These are phyloP conservation scores for Antheraea assamensis DNA, from an alignment of 2,888 invertebrate species.

Conservation along the genomic window DNA sequence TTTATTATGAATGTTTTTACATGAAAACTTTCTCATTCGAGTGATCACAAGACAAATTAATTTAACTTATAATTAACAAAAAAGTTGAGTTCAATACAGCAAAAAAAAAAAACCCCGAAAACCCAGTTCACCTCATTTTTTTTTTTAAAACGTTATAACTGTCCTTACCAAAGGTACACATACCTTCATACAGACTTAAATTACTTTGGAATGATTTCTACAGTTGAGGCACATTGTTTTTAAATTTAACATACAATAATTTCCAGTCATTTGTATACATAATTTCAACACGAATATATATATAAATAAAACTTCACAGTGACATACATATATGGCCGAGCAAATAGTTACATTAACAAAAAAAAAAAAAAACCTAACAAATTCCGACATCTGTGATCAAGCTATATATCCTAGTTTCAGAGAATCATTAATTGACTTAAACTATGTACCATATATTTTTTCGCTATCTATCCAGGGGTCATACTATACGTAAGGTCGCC, in stretches of 20 bases:
- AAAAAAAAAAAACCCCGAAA: not conserved
- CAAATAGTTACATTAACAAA: not conserved
- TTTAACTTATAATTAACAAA: no score
- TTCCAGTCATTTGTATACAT: not conserved
- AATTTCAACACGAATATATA: not conserved
- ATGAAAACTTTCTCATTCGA: not conserved
- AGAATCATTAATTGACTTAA: not conserved
- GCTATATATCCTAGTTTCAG: not conserved
- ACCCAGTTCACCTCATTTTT: not conserved
- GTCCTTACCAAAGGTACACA: not conserved
- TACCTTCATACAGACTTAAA: not conserved
- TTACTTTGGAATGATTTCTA: conserved; percentile 5
- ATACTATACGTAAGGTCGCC: not conserved
- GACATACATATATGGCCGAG: not conserved
- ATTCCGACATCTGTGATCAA: no score
- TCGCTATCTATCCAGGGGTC: not conserved
- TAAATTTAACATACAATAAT: not conserved
- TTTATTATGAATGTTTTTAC: not conserved
- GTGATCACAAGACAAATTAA: not conserved
- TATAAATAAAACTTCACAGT: not conserved
- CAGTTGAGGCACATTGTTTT: not conserved
- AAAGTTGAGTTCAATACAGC: no score
- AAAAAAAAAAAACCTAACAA: no score
- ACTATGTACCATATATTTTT: not conserved
- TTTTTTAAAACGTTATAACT: not conserved